A percentile compares a stretch with the other conserved stretches of the same genome.
phyloP scores from a whole-genome alignment of 2,888 invertebrate genomes.

The Pollenia amentaria region DNA sequence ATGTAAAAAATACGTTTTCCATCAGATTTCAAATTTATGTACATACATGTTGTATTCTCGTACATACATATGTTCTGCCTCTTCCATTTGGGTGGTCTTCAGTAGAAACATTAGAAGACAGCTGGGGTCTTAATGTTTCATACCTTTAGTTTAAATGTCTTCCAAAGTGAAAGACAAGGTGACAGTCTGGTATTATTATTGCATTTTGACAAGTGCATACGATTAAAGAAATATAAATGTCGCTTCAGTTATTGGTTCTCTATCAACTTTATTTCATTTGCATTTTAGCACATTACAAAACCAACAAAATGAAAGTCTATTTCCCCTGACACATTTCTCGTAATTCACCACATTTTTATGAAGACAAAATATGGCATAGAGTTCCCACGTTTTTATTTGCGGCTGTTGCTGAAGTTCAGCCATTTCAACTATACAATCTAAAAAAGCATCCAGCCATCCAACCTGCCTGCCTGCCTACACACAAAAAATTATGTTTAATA shows the following conservation, averaged over 20 bases:
- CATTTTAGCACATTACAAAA: constrained; percentile 16
- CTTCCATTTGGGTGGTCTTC: constrained; percentile 69
- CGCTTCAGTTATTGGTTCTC: constrained; percentile 56
- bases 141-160: constrained; percentile 50
- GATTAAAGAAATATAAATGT: constrained; percentile 51
- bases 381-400: constrained; percentile 63
- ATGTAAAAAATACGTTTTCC: constrained; percentile 36
- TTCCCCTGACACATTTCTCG: constrained; percentile 34
- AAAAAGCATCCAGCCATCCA: background rate
- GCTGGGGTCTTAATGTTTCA: constrained; percentile 47
- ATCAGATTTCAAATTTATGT: constrained; percentile 40
- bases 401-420: constrained; percentile 24
- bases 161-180: constrained; percentile 60
- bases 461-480: constrained; percentile 45
- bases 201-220: constrained; percentile 69
- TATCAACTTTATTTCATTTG: constrained; percentile 32
- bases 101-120: constrained; percentile 39
- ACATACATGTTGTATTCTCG: background rate
- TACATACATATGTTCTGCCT: background rate
- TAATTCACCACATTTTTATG: constrained; percentile 6
- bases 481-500: constrained; percentile 62
- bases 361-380: constrained; percentile 18
- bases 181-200: constrained; percentile 66
- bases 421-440: constrained; percentile 1
- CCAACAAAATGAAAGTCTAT: background rate